A percentile compares a stretch with the other conserved stretches of the same genome.
Evolutionary conservation across 2,113 vertebrate species (phyloP).

Genomic region (Indicator maculatus): DNA sequence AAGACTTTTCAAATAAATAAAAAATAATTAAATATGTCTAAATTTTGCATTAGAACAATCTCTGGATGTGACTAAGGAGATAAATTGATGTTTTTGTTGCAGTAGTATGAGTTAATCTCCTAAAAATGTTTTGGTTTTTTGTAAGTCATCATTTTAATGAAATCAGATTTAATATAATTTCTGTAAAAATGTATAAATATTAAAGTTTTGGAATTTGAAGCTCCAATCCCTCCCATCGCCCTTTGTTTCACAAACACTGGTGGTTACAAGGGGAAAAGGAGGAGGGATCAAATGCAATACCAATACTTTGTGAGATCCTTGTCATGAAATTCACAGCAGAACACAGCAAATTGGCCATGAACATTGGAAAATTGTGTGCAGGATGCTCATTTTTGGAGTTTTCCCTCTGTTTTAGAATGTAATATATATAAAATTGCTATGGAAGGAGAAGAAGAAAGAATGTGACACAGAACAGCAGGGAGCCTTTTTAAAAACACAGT

Average conservation of each 20-base stretch:
- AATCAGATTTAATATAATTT: neutral
- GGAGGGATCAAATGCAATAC: neutral
- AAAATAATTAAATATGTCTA: neutral
- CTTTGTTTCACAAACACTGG: neutral
- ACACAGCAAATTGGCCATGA: constrained; percentile 47
- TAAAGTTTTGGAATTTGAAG: neutral
- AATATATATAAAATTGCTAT: constrained; percentile 61
- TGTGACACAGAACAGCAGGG: constrained; percentile 58
- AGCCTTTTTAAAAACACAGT: constrained; percentile 60
- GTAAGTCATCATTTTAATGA: neutral
- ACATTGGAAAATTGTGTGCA: constrained; percentile 40
- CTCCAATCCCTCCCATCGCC: rapidly evolving
- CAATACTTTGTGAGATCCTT: constrained; percentile 15
- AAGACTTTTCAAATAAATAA: neutral
- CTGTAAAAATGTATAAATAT: neutral
- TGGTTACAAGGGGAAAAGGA: neutral
- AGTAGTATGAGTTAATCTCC: neutral
- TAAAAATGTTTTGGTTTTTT: neutral
- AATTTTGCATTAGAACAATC: neutral
- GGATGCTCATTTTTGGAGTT: constrained; percentile 53
- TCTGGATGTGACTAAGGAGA: neutral
- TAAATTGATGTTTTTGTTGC: neutral
- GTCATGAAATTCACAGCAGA: constrained; percentile 37
- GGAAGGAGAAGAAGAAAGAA: constrained; percentile 54
- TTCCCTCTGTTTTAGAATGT: constrained; percentile 53